A percentile compares a stretch with the other conserved stretches of the same genome.
phyloP scores from a whole-genome alignment of 2,113 vertebrate genomes.

The Colaptes auratus region DNA sequence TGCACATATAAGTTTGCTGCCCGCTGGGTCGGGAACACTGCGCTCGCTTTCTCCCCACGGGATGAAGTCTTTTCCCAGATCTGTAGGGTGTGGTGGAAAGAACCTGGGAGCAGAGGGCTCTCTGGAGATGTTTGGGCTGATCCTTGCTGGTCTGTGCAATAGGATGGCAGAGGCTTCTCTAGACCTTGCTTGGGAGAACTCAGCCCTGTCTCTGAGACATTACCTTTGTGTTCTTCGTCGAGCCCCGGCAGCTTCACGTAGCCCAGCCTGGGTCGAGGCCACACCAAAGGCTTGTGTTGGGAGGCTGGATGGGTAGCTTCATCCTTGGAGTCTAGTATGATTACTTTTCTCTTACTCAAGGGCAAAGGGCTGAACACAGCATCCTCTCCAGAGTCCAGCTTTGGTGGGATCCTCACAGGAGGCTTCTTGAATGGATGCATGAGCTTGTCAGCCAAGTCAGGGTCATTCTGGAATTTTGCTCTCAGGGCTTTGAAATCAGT shows the following conservation, averaged over 20 bases:
- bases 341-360: neutral
- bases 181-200: neutral
- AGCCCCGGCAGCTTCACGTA: fast-evolving
- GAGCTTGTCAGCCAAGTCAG: neutral
- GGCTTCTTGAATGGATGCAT: neutral
- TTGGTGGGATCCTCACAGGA: neutral
- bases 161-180: neutral
- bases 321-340: neutral
- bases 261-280: neutral
- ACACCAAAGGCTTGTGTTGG: neutral
- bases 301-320: neutral
- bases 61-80: constrained; percentile 70
- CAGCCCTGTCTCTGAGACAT: fast-evolving
- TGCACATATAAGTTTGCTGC: neutral
- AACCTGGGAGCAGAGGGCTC: neutral
- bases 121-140: neutral
- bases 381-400: fast-evolving
- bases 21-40: neutral
- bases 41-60: neutral
- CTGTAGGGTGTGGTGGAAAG: constrained; percentile 56
- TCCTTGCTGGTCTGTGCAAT: neutral
- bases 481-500: constrained; percentile 73
- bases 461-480: constrained; percentile 74
- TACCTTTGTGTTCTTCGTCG: neutral
- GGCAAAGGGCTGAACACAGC: neutral